These are phyloP conservation scores for Reticulitermes speratus DNA, from an alignment of 1,140 invertebrate species.

Conservation along the genomic window DNA sequence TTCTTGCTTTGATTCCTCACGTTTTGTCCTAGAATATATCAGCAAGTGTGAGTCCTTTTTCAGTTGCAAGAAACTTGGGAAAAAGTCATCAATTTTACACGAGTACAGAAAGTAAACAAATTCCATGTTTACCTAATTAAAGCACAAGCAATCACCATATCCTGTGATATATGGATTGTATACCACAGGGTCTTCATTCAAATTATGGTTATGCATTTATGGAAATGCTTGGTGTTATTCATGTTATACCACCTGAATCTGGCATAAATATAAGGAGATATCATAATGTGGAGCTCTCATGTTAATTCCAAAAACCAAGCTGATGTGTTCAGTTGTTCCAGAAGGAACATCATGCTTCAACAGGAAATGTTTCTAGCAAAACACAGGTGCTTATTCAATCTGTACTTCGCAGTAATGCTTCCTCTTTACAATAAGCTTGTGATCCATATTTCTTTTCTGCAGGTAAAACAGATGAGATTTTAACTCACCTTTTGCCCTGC, in stretches of 20 bases:
- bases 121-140: not conserved
- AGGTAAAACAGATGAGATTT: not conserved
- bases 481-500: slow-evolving; percentile 45
- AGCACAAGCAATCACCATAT: not conserved
- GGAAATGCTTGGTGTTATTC: not conserved
- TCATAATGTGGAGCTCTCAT: not conserved
- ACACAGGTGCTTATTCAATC: not conserved
- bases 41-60: no score
- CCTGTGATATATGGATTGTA: not conserved
- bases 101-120: not conserved
- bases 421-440: not conserved
- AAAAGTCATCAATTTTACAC: not conserved
- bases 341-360: not conserved
- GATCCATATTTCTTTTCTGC: not conserved
- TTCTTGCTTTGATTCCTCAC: no score
- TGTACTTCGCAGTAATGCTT: not conserved
- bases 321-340: not conserved
- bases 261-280: not conserved
- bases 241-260: not conserved
- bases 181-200: not conserved
- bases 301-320: not conserved
- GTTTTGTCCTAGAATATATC: no score
- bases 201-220: not conserved
- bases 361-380: not conserved
- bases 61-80: not conserved